Evolutionary conservation across 1,140 invertebrate species (phyloP).

Genomic region (Drosophila leontia): DNA sequence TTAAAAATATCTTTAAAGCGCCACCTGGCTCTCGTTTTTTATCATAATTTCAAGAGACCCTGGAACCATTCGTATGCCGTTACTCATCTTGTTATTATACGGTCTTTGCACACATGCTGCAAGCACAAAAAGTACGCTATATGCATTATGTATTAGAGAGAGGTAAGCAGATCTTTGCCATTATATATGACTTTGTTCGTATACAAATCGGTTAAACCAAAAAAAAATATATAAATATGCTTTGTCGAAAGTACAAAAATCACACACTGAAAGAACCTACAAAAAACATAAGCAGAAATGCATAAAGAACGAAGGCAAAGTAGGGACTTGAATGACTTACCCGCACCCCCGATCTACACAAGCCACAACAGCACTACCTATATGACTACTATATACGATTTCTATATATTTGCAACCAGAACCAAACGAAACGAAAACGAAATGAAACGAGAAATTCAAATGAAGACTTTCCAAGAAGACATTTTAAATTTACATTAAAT

Average conservation of each 20-base stretch:
- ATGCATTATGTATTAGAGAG: constrained; percentile 58
- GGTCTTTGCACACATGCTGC: constrained; percentile 52
- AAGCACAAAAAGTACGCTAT: constrained; percentile 66
- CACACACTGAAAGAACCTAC: constrained; percentile 47
- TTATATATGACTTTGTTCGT: constrained; percentile 56
- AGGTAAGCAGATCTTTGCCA: constrained; percentile 54
- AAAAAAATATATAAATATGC: constrained; percentile 51
- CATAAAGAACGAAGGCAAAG: constrained; percentile 7
- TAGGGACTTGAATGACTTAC: constrained; percentile 38
- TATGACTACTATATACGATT: constrained; percentile 30
- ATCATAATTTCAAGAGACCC: neutral
- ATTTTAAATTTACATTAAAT: constrained; percentile 67
- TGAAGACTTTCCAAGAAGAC: constrained; percentile 73
- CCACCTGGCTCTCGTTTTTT: neutral
- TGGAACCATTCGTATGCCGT: neutral
- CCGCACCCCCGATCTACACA: constrained; percentile 39
- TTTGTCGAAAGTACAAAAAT: constrained; percentile 72
- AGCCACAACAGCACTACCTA: constrained; percentile 27
- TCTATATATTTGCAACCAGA: constrained; percentile 32
- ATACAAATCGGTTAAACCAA: constrained; percentile 77
- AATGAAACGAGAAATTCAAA: constrained; percentile 52
- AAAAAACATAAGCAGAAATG: constrained; percentile 17
- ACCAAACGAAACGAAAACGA: constrained; percentile 31
- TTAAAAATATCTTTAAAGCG: too few species aligned
- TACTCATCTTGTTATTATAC: neutral